phyloP scores from a whole-genome alignment of 2,797 vertebrate species.

The Varecia variegata region DNA sequence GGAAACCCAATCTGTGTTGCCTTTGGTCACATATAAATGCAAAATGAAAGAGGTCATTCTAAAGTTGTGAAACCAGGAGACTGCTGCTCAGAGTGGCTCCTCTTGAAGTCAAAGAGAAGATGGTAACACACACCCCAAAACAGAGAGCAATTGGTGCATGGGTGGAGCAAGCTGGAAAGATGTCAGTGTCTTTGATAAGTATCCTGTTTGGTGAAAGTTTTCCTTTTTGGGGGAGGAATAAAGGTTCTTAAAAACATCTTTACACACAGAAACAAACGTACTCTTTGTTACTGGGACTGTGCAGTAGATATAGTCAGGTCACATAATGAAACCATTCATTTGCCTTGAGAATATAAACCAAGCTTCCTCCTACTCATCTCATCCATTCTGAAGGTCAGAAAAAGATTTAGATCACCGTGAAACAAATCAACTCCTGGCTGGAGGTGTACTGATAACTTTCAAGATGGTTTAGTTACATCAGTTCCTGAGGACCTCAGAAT shows the following conservation, averaged over 20 bases:
- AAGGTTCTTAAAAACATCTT: conserved; percentile 59
- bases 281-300: conserved; percentile 65
- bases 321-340: conserved; percentile 67
- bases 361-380: conserved; percentile 40
- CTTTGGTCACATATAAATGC: not conserved
- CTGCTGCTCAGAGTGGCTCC: not conserved
- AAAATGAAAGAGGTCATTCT: conserved; percentile 31
- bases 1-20: conserved; percentile 34
- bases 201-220: conserved; percentile 50
- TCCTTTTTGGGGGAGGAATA: conserved; percentile 39
- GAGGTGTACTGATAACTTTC: conserved; percentile 1
- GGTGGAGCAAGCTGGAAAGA: conserved; percentile 43
- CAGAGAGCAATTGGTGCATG: conserved; percentile 49
- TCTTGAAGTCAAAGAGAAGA: conserved; percentile 58
- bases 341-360: conserved; percentile 50
- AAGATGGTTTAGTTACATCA: conserved; percentile 18
- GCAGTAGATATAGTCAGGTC: conserved; percentile 8
- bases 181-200: conserved; percentile 54
- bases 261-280: conserved; percentile 65
- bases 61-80: not conserved
- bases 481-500: not conserved
- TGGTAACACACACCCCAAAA: conserved; percentile 41
- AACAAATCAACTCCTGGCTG: conserved; percentile 6
- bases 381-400: conserved; percentile 59
- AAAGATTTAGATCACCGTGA: conserved; percentile 61